phyloP scores from a whole-genome alignment of 2,888 invertebrate genomes.

The Magallana nippona region DNA sequence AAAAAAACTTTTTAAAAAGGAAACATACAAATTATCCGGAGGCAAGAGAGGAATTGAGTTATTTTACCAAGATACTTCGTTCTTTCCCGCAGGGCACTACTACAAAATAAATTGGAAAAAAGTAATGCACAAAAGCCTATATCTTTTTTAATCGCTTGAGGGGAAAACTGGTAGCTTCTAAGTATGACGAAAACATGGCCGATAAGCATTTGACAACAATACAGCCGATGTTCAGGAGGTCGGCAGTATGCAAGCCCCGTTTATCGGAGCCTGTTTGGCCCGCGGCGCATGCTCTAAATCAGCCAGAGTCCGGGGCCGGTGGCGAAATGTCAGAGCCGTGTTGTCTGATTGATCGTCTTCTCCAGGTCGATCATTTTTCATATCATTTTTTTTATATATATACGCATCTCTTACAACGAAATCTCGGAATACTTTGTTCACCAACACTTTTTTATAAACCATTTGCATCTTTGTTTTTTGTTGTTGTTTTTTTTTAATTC shows the following conservation, averaged over 20 bases:
- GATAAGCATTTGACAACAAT: background rate
- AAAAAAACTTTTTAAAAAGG: too few relatives aligned
- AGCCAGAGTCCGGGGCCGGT: constrained; percentile 13
- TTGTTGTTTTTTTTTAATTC: too few relatives aligned
- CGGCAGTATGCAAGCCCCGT: background rate
- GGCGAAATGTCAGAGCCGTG: constrained; percentile 17
- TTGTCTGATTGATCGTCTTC: constrained; percentile 15
- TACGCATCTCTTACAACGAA: background rate
- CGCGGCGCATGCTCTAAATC: constrained; percentile 28
- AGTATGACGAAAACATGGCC: background rate
- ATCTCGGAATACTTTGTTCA: background rate
- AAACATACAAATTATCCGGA: background rate
- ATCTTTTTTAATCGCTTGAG: background rate
- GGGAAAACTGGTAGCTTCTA: background rate
- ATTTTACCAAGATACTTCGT: background rate
- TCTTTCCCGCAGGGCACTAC: background rate
- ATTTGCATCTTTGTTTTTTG: too few relatives aligned
- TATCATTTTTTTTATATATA: background rate
- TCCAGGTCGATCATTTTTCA: constrained; percentile 24
- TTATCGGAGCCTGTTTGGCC: background rate
- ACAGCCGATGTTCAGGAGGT: constrained; percentile 10
- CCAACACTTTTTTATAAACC: too few relatives aligned
- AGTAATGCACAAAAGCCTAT: background rate
- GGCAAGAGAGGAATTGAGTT: constrained; percentile 6
- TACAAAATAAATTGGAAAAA: constrained; percentile 18